Base-by-base conservation (phyloP, 2,888 invertebrate genomes). In the Colletes collaris region DNA sequence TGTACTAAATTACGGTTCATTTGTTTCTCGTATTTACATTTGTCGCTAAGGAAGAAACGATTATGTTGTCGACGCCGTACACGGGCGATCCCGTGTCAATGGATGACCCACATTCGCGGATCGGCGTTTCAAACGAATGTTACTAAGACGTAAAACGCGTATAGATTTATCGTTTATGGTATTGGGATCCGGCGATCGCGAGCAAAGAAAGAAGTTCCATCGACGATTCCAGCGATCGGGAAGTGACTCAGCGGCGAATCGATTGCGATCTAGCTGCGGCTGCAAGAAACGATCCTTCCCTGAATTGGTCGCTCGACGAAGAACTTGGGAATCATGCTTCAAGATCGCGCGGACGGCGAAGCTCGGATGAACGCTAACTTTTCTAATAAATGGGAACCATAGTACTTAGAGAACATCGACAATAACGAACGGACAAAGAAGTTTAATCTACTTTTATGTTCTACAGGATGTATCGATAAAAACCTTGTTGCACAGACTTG, bases 241-340 rank as follows among this genome's bases (percentile, higher is more conserved):
- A 65, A 67, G 63, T 70, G 81, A 81, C 27, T 76, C 81, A 58
- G n/a, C 11, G 35, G 11, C 19, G 46, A 46, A 63, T 79, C 53
- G 40, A 79, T 78, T 55, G 66, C 58, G 55, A 40, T 55, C 59
- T 53, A 11, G 19, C 60, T 49, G 66, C 67, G 50, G 50, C n/a
- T 50, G 60, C 62, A 62, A 70, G 50, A 67, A 75, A 55, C 27
- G 37, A 50, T 63, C 64, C 68, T 79, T 74, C 56, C 52, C 56
- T 52, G 73, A 63, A 63, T 35, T 53, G 79, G 67, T 11, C 52
- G 19, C 11, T 55, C 64, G 69, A 65, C 78, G 7, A 67, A 58
- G 64, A 49, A 19, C n/a, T n/a, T 11, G 49, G 50, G 76, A 67
- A 56, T 74, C 60, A 49, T 10, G 76, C 50, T 53, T n/a, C 10